Evolutionary conservation across 2,888 invertebrate species (phyloP).

Genomic region (Limnephilus auricula): DNA sequence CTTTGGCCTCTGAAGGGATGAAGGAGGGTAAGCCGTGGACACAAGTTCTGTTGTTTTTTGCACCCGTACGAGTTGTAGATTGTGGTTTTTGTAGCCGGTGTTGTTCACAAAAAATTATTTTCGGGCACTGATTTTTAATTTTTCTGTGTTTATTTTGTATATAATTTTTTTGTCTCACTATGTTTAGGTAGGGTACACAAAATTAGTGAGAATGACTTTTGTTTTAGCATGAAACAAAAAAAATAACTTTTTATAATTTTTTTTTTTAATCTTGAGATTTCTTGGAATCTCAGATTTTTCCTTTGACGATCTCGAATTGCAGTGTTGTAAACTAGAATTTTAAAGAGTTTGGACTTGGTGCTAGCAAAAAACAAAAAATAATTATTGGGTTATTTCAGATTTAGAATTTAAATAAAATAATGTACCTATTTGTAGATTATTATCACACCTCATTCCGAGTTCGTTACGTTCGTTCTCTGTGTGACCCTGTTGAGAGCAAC

Average conservation of each 20-base stretch:
- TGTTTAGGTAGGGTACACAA: neutral
- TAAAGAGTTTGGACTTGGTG: no score
- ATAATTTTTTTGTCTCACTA: neutral
- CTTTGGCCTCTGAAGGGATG: conserved; percentile 61
- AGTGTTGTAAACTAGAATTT: neutral
- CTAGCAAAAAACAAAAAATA: no score
- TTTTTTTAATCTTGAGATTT: neutral
- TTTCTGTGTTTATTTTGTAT: neutral
- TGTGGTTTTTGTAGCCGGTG: neutral
- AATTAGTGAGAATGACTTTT: neutral
- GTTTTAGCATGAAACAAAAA: neutral
- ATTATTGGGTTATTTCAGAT: no score
- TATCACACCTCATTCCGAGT: no score
- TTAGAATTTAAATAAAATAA: no score
- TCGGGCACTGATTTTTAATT: neutral
- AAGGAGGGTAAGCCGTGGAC: conserved; percentile 62
- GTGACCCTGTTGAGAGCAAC: no score
- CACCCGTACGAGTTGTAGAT: neutral
- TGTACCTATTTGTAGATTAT: no score
- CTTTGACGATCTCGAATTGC: neutral
- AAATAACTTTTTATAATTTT: neutral
- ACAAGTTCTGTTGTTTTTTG: conserved; percentile 16
- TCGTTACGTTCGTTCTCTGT: no score
- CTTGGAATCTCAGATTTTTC: neutral
- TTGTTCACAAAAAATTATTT: neutral